Base-by-base conservation (phyloP, 2,888 invertebrate genomes). In the Perizoma affinitatum region DNA sequence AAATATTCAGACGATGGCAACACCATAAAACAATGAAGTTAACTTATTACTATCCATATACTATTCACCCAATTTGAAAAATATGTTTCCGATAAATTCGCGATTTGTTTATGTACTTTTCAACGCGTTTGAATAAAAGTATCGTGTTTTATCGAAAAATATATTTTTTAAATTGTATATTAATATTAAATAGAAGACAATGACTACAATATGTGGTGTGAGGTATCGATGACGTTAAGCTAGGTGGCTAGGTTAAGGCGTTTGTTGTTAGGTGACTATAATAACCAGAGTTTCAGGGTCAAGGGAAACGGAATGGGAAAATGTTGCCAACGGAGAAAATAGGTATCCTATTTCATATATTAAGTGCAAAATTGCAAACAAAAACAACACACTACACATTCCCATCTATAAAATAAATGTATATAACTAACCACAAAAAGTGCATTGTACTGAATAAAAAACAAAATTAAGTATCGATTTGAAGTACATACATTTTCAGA, bases 1-100 rank as follows among this genome's bases (percentile, higher is more conserved):
- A 85, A 65, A 83, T 84, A 81, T 86, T 79, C 80, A 84, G 77
- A 88, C 83, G 80, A 86, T 87, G 87, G 82, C 83, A 79, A 85
- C 84, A 89, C 90, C 88, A 84, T 86, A 84, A 60, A 68, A 84
- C 77, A 83, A 87, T 87, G 86, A 88, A 78, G 79, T 81, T 83
- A 82, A 77, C 73, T 78, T 76, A 68, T 68, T 54, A 70, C 67
- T 72, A 75, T 80, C 74, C 73, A 75, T 78, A 76, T 63, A 81
- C 78, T 79, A 67, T 60, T 78, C 77, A 84, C 82, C 83, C 74
- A 67, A 69, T 72, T 73, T 74, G 63, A 63, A 71, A 67, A 64
- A 74, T 63, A 63, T 69, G 78, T 68, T 72, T 67, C 69, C 68
- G 65, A 74, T 71, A 43, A 11, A 52, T n/a, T 54, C 41, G 46